Percentiles rank a stretch among this genome's conserved stretches.
Conservation (phyloP, 1,140 invertebrate species). For the Drosophila nebulosa region DNA sequence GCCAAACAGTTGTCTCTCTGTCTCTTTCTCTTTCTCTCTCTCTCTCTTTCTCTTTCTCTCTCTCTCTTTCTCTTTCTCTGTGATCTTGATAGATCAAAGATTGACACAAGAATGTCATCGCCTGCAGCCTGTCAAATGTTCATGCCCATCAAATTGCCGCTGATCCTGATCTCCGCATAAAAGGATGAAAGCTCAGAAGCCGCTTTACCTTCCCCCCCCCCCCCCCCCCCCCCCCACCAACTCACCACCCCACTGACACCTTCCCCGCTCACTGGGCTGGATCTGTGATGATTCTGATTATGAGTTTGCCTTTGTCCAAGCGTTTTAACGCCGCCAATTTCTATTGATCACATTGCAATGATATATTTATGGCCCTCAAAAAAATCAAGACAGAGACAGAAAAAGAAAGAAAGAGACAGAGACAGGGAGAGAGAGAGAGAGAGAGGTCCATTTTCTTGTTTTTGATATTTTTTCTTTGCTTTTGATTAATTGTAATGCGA, state of each 20-base stretch:
- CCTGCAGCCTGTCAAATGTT: slow-evolving; percentile 61
- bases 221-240: neutral
- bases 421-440: no score
- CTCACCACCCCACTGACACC: slow-evolving; percentile 47
- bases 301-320: slow-evolving; percentile 32
- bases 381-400: no score
- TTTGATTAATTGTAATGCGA: slow-evolving; percentile 77
- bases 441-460: neutral
- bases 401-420: slow-evolving; percentile 6
- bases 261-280: neutral
- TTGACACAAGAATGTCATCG: slow-evolving; percentile 31
- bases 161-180: slow-evolving; percentile 19
- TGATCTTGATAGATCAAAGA: slow-evolving; percentile 37
- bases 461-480: neutral
- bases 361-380: slow-evolving; percentile 56
- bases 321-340: slow-evolving; percentile 74
- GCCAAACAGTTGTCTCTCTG: neutral
- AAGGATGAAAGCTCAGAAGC: slow-evolving; percentile 63
- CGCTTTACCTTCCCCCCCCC: slow-evolving; percentile 22
- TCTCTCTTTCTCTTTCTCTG: neutral
- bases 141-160: slow-evolving; percentile 73
- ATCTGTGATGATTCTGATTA: no score
- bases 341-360: slow-evolving; percentile 46
- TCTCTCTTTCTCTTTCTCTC: neutral
- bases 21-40: neutral